phyloP scores from a whole-genome alignment of 1,140 invertebrate genomes.

The Odontomachus brunneus region DNA sequence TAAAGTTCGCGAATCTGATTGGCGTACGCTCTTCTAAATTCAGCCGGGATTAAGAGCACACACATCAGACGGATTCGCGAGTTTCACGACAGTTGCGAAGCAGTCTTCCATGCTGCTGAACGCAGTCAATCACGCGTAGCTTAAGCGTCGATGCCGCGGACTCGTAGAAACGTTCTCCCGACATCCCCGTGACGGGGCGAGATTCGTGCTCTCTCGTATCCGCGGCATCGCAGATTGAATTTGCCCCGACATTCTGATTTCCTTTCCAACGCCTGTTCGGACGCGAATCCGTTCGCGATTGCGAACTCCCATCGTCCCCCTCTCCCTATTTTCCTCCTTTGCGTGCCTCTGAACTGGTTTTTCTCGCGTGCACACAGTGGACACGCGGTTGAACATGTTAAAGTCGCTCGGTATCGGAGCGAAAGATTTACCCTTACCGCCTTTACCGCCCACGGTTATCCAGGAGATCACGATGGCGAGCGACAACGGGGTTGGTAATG shows the following conservation, averaged over 20 bases:
- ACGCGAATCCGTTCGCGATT: not conserved
- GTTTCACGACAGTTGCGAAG: no score
- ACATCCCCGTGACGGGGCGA: not conserved
- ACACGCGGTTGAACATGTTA: slow-evolving; percentile 79
- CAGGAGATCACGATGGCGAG: slow-evolving; percentile 76
- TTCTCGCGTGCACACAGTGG: slow-evolving; percentile 79
- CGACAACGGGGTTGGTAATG: slow-evolving; percentile 71
- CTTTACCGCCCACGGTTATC: slow-evolving; percentile 77
- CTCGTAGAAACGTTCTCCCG: not conserved
- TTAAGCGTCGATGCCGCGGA: not conserved
- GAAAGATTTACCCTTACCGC: slow-evolving; percentile 78
- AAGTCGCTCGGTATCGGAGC: slow-evolving; percentile 76
- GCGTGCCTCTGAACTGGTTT: slow-evolving; percentile 54
- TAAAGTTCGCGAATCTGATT: no score
- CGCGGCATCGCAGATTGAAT: not conserved
- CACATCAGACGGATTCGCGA: no score
- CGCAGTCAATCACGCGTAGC: no score
- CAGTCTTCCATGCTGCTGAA: no score
- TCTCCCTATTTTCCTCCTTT: not conserved
- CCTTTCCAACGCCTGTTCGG: not conserved
- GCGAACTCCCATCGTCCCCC: not conserved
- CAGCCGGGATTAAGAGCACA: no score
- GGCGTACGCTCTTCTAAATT: no score
- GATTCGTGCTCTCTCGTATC: not conserved
- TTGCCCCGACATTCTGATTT: not conserved